Evolutionary conservation across 2,113 vertebrate species (phyloP).

Genomic region (Aptenodytes patagonicus): DNA sequence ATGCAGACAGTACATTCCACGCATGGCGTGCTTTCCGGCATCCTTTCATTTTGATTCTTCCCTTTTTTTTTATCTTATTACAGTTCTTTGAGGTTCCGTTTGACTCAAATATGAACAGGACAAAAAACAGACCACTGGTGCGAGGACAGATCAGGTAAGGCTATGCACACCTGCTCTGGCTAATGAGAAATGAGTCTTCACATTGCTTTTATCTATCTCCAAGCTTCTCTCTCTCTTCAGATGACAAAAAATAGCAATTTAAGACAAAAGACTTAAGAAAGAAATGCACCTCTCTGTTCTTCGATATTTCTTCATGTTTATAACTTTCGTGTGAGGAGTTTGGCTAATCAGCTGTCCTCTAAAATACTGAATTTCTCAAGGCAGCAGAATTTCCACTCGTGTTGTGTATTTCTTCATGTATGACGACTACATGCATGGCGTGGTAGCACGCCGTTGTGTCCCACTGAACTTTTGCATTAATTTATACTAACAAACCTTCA

Average conservation of each 20-base stretch:
- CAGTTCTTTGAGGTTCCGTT: constrained; percentile 99
- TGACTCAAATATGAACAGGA: constrained; percentile 99
- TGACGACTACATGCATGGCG: fast-evolving
- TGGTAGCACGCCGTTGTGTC: background rate
- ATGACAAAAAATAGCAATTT: background rate
- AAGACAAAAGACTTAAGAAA: background rate
- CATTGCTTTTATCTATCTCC: background rate
- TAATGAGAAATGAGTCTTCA: background rate
- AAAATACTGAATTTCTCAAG: background rate
- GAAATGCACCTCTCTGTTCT: background rate
- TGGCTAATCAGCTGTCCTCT: background rate
- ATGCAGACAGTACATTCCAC: background rate
- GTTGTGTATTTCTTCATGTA: background rate
- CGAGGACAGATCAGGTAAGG: constrained; percentile 96
- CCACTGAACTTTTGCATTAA: background rate
- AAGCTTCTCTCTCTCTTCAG: background rate
- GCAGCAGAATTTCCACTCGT: background rate
- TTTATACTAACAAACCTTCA: background rate
- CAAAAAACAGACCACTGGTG: constrained; percentile 95
- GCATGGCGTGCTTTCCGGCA: background rate
- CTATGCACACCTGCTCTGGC: background rate
- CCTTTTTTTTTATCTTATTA: constrained; percentile 32
- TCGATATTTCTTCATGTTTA: background rate
- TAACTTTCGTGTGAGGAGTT: background rate
- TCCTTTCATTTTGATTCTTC: constrained; percentile 41